Conservation (phyloP, 2,113 vertebrate species). For the Coracopsis vasa region DNA sequence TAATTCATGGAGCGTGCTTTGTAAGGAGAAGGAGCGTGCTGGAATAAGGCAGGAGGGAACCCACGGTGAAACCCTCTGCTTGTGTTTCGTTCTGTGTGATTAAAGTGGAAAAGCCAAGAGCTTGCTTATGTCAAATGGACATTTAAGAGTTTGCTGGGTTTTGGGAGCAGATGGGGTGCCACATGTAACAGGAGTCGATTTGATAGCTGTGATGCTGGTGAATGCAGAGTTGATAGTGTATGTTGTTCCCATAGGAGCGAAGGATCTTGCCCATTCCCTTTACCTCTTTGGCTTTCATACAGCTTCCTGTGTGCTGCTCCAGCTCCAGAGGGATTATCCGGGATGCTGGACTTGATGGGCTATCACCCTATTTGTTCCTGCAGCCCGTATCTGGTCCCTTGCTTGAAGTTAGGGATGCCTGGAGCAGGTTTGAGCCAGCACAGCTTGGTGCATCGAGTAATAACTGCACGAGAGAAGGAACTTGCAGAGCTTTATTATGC, state of each 20-base stretch:
- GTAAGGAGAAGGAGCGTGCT: background rate
- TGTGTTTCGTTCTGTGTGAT: background rate
- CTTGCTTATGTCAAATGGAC: background rate
- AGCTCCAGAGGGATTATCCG: background rate
- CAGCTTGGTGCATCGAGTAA: background rate
- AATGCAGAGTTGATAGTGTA: fast-evolving
- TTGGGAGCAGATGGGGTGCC: background rate
- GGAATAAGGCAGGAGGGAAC: background rate
- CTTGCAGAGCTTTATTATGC: slow-evolving; percentile 35
- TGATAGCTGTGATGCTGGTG: background rate
- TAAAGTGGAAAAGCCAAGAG: background rate
- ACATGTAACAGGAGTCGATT: fast-evolving
- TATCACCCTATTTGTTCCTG: fast-evolving
- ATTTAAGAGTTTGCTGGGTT: background rate
- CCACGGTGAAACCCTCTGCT: background rate
- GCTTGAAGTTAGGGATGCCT: background rate
- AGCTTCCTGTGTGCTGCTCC: background rate
- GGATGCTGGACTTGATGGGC: background rate
- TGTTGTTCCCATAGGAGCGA: background rate
- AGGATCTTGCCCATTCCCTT: background rate
- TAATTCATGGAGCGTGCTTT: background rate
- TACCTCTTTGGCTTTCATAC: background rate
- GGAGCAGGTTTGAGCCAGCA: background rate
- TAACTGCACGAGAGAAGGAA: background rate
- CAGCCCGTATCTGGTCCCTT: fast-evolving